A percentile compares a stretch with the other conserved stretches of the same genome.
Evolutionary conservation across 2,888 invertebrate species (phyloP).

Genomic region (Phalangium opilio): DNA sequence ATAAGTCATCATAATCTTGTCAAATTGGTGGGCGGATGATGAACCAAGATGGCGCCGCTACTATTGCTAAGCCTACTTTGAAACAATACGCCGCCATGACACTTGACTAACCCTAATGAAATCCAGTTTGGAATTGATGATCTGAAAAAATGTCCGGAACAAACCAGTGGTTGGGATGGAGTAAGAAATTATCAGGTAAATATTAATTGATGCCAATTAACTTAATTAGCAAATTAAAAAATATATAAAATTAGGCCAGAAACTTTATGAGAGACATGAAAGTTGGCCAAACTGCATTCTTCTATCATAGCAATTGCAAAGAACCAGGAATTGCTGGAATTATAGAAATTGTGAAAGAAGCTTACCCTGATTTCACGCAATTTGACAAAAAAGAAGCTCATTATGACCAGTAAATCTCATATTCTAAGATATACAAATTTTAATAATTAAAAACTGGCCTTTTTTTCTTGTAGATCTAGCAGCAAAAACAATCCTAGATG

Average conservation of each 20-base stretch:
- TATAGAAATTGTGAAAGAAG: conserved; percentile 28
- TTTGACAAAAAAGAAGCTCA: conserved; percentile 30
- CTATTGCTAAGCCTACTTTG: no score
- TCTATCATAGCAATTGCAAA: conserved; percentile 32
- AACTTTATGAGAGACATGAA: conserved; percentile 31
- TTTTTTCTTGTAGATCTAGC: no score
- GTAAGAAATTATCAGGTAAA: conserved; percentile 30
- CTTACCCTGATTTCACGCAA: conserved; percentile 31
- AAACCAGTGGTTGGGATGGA: conserved; percentile 33
- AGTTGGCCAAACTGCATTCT: conserved; percentile 28
- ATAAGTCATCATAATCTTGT: no score
- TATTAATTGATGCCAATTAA: no score
- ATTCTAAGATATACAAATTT: no score
- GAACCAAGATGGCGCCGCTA: no score
- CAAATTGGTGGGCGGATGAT: no score
- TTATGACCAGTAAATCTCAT: conserved; percentile 27
- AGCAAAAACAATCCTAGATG: conserved; percentile 25
- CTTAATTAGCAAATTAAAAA: no score
- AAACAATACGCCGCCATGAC: no score
- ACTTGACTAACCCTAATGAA: no score
- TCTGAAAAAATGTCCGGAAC: conserved; percentile 26
- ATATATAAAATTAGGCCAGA: conserved; percentile 26
- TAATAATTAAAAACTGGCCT: no score
- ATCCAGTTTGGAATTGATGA: conserved; percentile 31
- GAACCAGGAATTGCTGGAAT: conserved; percentile 30